phyloP scores from a whole-genome alignment of 2,797 vertebrate genomes.

The Poecilia gillii region DNA sequence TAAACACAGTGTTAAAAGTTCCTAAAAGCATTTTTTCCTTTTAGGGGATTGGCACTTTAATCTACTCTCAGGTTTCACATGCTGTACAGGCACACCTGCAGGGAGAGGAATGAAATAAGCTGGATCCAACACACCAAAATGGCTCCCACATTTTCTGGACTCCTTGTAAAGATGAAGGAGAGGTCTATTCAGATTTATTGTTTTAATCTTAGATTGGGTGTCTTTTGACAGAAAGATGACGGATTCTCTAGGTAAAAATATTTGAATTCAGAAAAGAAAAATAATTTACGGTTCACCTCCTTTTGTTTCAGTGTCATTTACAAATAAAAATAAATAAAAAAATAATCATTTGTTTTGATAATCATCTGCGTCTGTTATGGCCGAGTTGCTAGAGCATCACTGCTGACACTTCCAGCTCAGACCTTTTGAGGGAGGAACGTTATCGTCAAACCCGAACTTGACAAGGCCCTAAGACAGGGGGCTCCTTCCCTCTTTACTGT shows the following conservation, averaged over 20 bases:
- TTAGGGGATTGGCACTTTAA: slow-evolving; percentile 78
- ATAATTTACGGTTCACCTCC: slow-evolving; percentile 22
- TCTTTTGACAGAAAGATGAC: slow-evolving; percentile 55
- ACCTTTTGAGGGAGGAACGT: slow-evolving; percentile 27
- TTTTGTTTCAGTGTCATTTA: slow-evolving; percentile 7
- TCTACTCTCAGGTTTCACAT: slow-evolving; percentile 81
- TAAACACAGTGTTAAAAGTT: slow-evolving; percentile 84
- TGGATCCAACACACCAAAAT: slow-evolving; percentile 19
- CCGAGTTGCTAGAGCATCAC: slow-evolving; percentile 7
- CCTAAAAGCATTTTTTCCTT: slow-evolving; percentile 84
- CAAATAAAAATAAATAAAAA: not conserved
- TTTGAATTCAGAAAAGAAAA: slow-evolving; percentile 21
- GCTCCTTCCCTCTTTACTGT: slow-evolving; percentile 57
- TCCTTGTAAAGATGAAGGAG: slow-evolving; percentile 75
- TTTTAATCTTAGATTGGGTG: slow-evolving; percentile 76
- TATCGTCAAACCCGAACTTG: slow-evolving; percentile 55
- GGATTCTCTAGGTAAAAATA: slow-evolving; percentile 21
- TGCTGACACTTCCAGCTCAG: slow-evolving; percentile 14
- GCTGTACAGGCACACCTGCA: slow-evolving; percentile 71
- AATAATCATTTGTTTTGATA: slow-evolving; percentile 2
- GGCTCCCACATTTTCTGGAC: slow-evolving; percentile 68
- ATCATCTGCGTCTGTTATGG: slow-evolving; percentile 12
- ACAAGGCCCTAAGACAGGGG: slow-evolving; percentile 45
- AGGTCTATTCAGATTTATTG: slow-evolving; percentile 79
- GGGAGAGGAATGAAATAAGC: slow-evolving; percentile 68